Evolutionary conservation across 2,888 invertebrate species (phyloP).

Genomic region (Tridacna gigas): DNA sequence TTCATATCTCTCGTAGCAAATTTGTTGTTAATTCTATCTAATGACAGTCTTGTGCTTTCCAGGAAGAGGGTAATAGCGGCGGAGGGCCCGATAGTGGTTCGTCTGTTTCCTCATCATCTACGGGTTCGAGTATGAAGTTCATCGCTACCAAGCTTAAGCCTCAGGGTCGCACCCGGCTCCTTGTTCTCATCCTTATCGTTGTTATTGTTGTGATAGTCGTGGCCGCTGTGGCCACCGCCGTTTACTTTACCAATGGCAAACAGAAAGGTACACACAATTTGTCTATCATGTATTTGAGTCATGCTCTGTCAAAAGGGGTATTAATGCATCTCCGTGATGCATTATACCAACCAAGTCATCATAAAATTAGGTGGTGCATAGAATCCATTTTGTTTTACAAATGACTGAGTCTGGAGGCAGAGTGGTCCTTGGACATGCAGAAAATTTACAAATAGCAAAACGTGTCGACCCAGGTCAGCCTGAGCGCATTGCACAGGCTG

Average conservation of each 20-base stretch:
- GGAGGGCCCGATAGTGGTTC: slow-evolving; percentile 47
- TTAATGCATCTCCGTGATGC: no score
- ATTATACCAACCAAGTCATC: no score
- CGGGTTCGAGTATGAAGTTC: slow-evolving; percentile 51
- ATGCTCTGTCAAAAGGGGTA: no score
- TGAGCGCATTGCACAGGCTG: no score
- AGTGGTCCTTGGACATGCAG: no score
- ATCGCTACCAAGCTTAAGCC: slow-evolving; percentile 40
- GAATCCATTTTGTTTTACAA: no score
- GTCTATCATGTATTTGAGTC: background rate
- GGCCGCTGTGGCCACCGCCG: slow-evolving; percentile 33
- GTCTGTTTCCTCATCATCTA: slow-evolving; percentile 47
- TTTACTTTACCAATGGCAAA: slow-evolving; percentile 34
- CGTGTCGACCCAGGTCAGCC: no score
- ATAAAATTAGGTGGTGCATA: no score
- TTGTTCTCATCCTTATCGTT: slow-evolving; percentile 32
- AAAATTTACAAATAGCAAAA: no score
- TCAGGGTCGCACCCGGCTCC: slow-evolving; percentile 39
- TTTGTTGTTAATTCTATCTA: background rate
- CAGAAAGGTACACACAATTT: slow-evolving; percentile 18
- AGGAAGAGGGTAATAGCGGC: slow-evolving; percentile 52
- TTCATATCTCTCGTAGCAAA: background rate
- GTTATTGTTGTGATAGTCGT: slow-evolving; percentile 38
- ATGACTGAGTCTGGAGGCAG: no score
- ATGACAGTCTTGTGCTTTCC: background rate